phyloP scores from a whole-genome alignment of 2,113 vertebrate genomes.

The Petromus typicus region DNA sequence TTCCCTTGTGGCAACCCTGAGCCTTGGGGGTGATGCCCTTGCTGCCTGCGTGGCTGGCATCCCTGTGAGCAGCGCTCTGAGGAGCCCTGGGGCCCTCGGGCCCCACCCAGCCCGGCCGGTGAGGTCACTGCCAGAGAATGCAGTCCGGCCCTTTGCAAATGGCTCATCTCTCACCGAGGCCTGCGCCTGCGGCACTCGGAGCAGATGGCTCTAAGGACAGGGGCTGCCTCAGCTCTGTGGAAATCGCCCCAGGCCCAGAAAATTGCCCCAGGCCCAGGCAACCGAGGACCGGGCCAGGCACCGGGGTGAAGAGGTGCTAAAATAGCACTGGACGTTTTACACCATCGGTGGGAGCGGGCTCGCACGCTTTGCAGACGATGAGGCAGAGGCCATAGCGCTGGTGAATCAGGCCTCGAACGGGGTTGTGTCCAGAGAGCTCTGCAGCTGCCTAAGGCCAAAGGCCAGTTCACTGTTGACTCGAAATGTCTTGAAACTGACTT shows the following conservation, averaged over 20 bases:
- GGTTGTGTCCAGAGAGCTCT: not conserved
- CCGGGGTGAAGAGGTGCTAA: not conserved
- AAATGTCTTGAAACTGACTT: not conserved
- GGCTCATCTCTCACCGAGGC: no score
- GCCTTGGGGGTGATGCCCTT: not conserved
- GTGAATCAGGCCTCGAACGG: not conserved
- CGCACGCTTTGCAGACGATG: not conserved
- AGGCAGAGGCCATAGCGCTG: not conserved
- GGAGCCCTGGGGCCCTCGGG: no score
- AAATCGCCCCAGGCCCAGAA: not conserved
- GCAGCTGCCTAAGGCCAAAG: not conserved
- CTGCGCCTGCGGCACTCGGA: rapidly evolving
- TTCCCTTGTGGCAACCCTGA: not conserved
- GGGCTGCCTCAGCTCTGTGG: not conserved
- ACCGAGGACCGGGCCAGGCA: not conserved
- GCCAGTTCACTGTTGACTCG: not conserved
- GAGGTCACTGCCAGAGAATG: no score
- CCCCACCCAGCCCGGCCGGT: no score
- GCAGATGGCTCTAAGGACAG: not conserved
- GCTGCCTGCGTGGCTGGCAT: not conserved
- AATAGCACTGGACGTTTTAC: no score
- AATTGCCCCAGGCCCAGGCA: not conserved
- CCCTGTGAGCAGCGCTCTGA: no score
- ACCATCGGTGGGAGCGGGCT: not conserved
- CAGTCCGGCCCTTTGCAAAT: no score